A percentile compares a stretch with the other conserved stretches of the same genome.
These are phyloP conservation scores for Athrips mouffetella DNA, from an alignment of 2,888 invertebrate species.

Conservation along the genomic window DNA sequence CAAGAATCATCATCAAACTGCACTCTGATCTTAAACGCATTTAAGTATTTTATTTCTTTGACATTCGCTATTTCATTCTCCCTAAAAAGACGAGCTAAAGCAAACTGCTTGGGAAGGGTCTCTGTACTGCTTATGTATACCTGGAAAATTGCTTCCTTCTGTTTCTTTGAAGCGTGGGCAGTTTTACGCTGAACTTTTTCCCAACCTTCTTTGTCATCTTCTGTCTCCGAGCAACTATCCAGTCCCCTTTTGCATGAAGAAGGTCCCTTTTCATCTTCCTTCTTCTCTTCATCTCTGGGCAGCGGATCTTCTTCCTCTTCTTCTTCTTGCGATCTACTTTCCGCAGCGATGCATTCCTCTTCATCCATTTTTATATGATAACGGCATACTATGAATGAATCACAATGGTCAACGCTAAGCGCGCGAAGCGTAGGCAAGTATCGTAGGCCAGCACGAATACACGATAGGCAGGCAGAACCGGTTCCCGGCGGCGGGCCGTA, in stretches of 20 bases:
- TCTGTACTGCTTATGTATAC: not conserved
- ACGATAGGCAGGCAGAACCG: not conserved
- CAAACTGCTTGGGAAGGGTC: constrained; percentile 1
- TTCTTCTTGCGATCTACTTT: not conserved
- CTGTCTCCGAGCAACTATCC: not conserved
- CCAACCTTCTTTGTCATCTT: not conserved
- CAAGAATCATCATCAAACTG: not conserved
- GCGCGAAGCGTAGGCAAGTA: not conserved
- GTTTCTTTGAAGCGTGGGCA: not conserved
- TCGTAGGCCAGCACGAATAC: not conserved
- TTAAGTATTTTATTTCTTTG: not conserved
- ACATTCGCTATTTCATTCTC: not conserved
- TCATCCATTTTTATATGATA: not conserved
- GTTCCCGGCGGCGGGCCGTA: not conserved
- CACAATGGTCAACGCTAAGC: no score
- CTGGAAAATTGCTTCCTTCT: not conserved
- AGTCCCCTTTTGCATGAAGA: not conserved
- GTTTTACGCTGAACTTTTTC: not conserved
- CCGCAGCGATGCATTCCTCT: not conserved
- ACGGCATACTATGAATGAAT: no score
- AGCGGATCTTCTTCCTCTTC: not conserved
- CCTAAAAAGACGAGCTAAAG: not conserved
- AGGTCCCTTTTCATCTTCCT: not conserved
- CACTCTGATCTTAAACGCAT: not conserved
- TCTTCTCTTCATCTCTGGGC: not conserved